These are phyloP conservation scores for Meghimatium bilineatum DNA, from an alignment of 2,888 invertebrate species.

Conservation along the genomic window DNA sequence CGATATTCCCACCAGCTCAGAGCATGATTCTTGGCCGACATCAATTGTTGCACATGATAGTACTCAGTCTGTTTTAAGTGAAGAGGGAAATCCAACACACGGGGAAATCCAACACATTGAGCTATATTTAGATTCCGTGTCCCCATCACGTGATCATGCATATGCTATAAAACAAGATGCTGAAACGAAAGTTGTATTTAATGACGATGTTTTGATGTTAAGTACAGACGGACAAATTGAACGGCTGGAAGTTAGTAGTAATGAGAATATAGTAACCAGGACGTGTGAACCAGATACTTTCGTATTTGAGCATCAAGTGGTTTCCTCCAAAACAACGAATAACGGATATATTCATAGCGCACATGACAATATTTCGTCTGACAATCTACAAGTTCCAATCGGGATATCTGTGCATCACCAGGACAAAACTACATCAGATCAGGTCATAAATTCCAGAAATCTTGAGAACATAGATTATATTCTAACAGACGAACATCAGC, in stretches of 20 bases:
- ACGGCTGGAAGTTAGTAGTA: background rate
- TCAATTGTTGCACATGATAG: background rate
- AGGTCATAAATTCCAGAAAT: background rate
- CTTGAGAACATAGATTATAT: background rate
- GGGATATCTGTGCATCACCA: background rate
- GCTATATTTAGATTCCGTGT: background rate
- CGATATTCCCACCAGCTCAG: background rate
- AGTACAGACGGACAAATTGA: background rate
- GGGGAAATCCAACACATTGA: background rate
- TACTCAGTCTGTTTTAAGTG: background rate
- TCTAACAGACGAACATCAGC: background rate
- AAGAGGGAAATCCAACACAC: background rate
- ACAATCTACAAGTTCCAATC: background rate
- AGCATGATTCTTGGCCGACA: background rate
- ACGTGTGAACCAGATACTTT: background rate
- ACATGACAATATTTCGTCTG: background rate
- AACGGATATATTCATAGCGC: background rate
- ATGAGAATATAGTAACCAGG: background rate
- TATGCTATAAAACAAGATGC: background rate
- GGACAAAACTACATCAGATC: background rate
- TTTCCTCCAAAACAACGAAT: background rate
- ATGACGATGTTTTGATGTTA: background rate
- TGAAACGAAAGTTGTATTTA: background rate
- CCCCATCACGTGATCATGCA: background rate
- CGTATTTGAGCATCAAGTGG: background rate